These are phyloP conservation scores for Bettongia penicillata DNA, from an alignment of 2,113 vertebrate species.

Conservation along the genomic window DNA sequence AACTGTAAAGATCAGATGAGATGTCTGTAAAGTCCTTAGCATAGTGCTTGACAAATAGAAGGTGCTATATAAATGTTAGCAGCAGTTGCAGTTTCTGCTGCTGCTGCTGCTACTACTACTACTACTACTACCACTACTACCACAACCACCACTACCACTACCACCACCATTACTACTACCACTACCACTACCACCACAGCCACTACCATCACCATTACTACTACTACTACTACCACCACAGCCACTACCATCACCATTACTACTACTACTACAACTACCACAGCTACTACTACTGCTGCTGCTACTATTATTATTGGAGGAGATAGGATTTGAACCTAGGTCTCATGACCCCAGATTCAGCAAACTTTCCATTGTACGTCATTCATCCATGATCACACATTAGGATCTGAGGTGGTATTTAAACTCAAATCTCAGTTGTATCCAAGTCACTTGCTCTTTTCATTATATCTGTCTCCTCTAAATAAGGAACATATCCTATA, in stretches of 20 bases:
- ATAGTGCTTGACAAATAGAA: neutral
- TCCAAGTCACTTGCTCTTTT: neutral
- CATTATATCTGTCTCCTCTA: neutral
- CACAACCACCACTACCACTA: neutral
- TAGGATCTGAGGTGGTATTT: neutral
- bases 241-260: no score
- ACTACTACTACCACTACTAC: neutral
- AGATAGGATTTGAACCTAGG: no score
- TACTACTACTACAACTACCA: neutral
- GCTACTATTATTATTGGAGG: neutral
- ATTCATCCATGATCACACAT: neutral
- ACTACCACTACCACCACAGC: no score
- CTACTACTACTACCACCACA: no score
- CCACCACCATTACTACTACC: no score
- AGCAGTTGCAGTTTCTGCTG: no score
- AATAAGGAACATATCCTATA: conserved; percentile 46
- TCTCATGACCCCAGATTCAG: neutral
- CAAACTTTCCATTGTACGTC: neutral
- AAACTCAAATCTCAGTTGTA: neutral
- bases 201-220: no score
- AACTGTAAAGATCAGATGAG: no score
- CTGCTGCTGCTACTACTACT: no score
- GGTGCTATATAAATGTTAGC: neutral
- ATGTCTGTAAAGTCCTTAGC: no score
- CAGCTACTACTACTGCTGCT: neutral